Evolutionary conservation across 35 echinoderm and acorn worm genomes (phyloP), one percentile per base, ranked within the genome.

Genomic region (Heliocidaris tuberculata): DNA sequence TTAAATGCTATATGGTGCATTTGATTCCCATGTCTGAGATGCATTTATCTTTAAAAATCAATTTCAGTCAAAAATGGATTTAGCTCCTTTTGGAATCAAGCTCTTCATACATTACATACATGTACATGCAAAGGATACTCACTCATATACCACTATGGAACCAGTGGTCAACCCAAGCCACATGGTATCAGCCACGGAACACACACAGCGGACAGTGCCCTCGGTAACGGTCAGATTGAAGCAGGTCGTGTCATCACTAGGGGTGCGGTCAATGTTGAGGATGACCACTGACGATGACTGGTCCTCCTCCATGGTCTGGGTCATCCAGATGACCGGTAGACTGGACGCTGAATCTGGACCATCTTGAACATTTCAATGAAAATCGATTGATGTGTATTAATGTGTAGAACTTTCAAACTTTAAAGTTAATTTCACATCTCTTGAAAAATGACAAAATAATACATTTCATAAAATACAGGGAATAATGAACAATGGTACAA

Each of bases 111-210:
- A 42, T 42, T 42, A 42, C 35, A 42, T 42, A 42, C 35, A 42
- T 42, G 35, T 42, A 42, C 3, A 42, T 42, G 35, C 35, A 42
- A 42, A 42, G 35, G 1, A 16, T 6, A 98, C 97, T 94, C 86
- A 98, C 96, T 96, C 96, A 95, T 97, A 98, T 2, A 97, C 92
- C 30, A 95, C 94, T 2, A 98, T 96, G 31, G 95, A 94, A 19
- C 97, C 97, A 0, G 96, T 88, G 29, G 94, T 48, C 60, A 97
- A 48, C 7, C 96, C 97, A 24, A 98, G 90, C 97, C 97, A 98
- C 49, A 98, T 94, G 21, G 95, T 98, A 48, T 98, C 97, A 48
- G 85, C 95, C 16, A 98, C 97, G 29, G 97, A 94, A 95, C 97
- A 98, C 47, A 98, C 95, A 47, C 97, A 97, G 85, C 96, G 93